Evolutionary conservation across 2,888 invertebrate species (phyloP).

Genomic region (Leucozona laternaria): DNA sequence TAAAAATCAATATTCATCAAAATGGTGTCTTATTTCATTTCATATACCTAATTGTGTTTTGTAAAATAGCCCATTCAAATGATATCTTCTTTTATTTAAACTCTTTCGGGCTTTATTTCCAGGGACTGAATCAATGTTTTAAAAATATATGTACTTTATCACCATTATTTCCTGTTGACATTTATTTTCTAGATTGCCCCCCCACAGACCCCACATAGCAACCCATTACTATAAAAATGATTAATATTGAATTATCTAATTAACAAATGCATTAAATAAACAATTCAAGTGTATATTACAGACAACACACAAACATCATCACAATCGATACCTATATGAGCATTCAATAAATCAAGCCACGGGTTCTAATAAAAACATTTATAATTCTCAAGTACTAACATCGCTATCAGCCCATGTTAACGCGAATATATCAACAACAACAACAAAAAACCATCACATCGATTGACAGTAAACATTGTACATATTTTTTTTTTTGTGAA

Average conservation of each 20-base stretch:
- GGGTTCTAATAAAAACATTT: conserved; percentile 49
- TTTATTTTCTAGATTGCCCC: not conserved
- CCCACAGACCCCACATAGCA: not conserved
- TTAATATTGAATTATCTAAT: conserved; percentile 21
- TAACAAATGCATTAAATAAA: conserved; percentile 32
- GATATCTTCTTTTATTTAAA: no score
- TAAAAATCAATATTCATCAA: no score
- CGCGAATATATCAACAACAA: conserved; percentile 21
- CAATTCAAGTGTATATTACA: conserved; percentile 14
- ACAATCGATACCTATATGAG: not conserved
- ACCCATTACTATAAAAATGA: not conserved
- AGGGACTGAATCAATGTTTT: no score
- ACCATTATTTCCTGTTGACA: not conserved
- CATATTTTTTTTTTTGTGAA: conserved; percentile 20
- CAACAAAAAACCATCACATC: conserved; percentile 32
- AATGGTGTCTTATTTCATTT: no score
- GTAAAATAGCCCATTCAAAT: no score
- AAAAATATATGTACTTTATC: not conserved
- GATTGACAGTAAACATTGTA: conserved; percentile 46
- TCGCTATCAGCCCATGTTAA: conserved; percentile 44
- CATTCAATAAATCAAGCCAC: conserved; percentile 46
- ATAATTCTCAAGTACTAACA: conserved; percentile 35
- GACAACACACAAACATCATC: not conserved
- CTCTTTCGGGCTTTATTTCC: no score
- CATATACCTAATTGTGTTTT: no score